Evolutionary conservation across 2,888 invertebrate genomes (phyloP).

Genomic region (Ditula angustiorana): DNA sequence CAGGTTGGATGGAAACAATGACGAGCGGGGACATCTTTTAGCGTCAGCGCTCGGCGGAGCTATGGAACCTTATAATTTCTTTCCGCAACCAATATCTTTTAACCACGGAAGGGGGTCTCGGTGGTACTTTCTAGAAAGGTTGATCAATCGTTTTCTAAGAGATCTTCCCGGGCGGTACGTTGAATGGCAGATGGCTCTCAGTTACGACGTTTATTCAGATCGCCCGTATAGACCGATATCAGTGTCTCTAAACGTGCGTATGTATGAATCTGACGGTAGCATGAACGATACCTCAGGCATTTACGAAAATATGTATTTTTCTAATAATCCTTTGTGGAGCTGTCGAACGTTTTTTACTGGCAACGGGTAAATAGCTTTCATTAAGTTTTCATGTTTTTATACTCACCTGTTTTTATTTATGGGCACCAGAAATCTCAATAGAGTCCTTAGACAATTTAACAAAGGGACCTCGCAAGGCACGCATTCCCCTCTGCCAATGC

Average conservation of each 20-base stretch:
- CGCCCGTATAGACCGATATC: constrained; percentile 29
- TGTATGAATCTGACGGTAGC: constrained; percentile 20
- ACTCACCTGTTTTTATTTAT: too few species aligned
- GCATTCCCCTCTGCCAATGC: too few species aligned
- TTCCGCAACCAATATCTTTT: constrained; percentile 31
- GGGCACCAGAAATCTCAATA: too few species aligned
- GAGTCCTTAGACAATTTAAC: too few species aligned
- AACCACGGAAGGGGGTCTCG: constrained; percentile 28
- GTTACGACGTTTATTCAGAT: constrained; percentile 24
- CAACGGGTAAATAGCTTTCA: background rate
- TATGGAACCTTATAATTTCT: constrained; percentile 28
- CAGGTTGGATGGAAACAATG: constrained; percentile 2
- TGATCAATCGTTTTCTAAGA: constrained; percentile 14
- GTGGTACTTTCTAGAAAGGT: constrained; percentile 36
- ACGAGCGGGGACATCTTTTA: background rate
- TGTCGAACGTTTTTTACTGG: constrained; percentile 20
- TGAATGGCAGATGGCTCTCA: constrained; percentile 29
- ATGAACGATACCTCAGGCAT: background rate
- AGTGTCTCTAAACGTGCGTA: constrained; percentile 23
- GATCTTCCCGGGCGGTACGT: constrained; percentile 14
- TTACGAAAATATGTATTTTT: constrained; percentile 31
- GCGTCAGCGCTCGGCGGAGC: constrained; percentile 11
- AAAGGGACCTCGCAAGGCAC: too few species aligned
- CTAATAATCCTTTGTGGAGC: constrained; percentile 32
- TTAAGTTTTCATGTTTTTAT: background rate